Conservation (phyloP, 1,140 invertebrate species). For the Mercenaria mercenaria region DNA sequence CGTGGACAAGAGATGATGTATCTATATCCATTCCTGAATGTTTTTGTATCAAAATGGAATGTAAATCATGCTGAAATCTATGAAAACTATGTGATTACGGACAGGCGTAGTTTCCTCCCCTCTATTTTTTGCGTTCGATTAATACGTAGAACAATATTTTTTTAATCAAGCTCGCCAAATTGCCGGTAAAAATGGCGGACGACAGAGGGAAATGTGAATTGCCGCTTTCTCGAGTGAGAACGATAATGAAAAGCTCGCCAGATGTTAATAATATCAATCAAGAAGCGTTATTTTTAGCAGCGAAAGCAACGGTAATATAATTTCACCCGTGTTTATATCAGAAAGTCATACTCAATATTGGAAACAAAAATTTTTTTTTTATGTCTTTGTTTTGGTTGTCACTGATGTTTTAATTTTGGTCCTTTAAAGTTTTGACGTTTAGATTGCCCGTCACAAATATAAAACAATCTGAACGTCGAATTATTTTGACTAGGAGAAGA, state of each 20-base stretch:
- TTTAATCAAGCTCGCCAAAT: conserved; percentile 56
- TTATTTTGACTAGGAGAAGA: no score
- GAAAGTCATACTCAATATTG: no score
- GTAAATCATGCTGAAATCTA: not conserved
- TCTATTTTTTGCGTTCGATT: not conserved
- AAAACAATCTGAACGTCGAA: no score
- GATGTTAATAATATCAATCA: conserved; percentile 92
- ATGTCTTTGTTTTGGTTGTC: no score
- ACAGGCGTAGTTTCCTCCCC: not conserved
- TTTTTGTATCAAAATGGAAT: not conserved
- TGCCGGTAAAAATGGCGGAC: conserved; percentile 78
- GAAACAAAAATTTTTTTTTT: no score
- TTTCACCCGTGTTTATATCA: not conserved
- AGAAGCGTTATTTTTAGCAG: conserved; percentile 89
- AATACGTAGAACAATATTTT: not conserved
- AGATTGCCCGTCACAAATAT: no score
- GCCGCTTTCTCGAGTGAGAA: conserved; percentile 91
- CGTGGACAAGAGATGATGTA: conserved; percentile 25
- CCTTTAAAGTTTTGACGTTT: no score
- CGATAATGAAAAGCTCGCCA: conserved; percentile 95
- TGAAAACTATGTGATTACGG: no score
- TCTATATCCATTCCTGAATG: not conserved
- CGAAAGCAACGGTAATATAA: conserved; percentile 89
- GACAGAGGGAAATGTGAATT: conserved; percentile 86
- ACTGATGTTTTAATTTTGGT: no score